Evolutionary conservation across 2,797 vertebrate genomes (phyloP), one percentile per base, ranked within the genome.

Genomic region (Platalea minor): DNA sequence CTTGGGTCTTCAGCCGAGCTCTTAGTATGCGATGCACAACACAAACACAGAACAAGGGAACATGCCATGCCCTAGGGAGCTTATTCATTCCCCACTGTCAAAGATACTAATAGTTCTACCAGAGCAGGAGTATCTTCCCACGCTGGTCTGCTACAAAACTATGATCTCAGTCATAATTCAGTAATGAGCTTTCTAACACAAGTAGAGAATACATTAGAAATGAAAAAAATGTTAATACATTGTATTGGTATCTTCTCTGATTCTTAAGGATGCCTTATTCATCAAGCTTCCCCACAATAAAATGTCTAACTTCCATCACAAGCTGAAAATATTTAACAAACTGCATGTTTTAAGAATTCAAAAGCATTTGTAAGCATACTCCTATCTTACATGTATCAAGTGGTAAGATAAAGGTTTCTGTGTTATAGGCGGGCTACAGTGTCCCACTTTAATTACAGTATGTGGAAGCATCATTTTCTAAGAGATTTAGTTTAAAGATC

Each of bases 21-120:
- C 39, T 0, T 2, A 15, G 28, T 18, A 35, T 5, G 12, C 51
- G 35, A 17, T 5, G 41, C 26, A 79, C 51, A 56, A 26, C 0
- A 4, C 25, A 81, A 87, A 82, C 28, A 70, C 29, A 77, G 20
- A 94, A 29, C 5, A 39, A 64, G 60, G 79, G 46, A 74, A 7
- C 10, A 26, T 9, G 9, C 17, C 25, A 16, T 73, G 23, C 51
- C 63, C 59, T 64, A 15, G 54, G 46, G n/a, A 89, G 17, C 7
- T 84, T 57, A 67, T 83, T 85, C n/a, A 43, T 74, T 74, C 31
- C 56, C 39, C 39, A 17, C 35, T 63, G 33, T 20, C 63, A 93
- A 77, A 74, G 48, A 33, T 4, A 39, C 11, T 56, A 35, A 79
- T 29, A 79, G 11, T 37, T 85, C 45, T 67, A 33, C 23, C 45